These are phyloP conservation scores for Lophura nycthemera DNA, from an alignment of 2,113 vertebrate species.

Conservation along the genomic window DNA sequence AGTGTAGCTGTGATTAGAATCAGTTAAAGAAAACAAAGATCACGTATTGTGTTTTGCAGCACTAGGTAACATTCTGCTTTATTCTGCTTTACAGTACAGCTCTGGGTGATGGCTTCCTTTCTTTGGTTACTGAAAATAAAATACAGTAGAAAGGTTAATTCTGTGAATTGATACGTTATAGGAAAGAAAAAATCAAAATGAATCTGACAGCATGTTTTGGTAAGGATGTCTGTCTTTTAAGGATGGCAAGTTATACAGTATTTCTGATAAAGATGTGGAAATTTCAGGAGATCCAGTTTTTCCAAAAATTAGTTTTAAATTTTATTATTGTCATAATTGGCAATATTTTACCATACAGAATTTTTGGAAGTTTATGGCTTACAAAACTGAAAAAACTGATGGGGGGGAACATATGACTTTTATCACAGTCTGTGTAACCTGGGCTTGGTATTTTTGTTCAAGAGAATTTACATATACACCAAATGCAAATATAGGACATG, in stretches of 20 bases:
- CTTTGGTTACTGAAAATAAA: not conserved
- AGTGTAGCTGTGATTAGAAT: conserved; percentile 29
- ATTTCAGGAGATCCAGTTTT: not conserved
- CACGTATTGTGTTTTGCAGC: not conserved
- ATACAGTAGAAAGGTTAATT: not conserved
- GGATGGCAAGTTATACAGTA: not conserved
- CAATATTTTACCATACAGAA: not conserved
- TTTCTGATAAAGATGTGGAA: not conserved
- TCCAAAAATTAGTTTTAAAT: not conserved
- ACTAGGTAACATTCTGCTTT: not conserved
- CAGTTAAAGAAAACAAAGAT: not conserved
- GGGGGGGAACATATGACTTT: not conserved
- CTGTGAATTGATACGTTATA: not conserved
- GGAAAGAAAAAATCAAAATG: not conserved
- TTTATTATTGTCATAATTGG: not conserved
- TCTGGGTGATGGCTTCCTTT: not conserved
- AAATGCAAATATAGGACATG: not conserved
- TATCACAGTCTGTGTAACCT: not conserved
- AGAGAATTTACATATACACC: not conserved
- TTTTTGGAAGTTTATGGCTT: not conserved
- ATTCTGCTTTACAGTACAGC: not conserved
- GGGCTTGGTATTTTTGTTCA: not conserved
- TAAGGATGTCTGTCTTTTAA: not conserved
- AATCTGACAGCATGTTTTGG: not conserved
- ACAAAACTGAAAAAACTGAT: not conserved